Base-by-base conservation (phyloP, 2,888 invertebrate genomes). In the Aphrophora alni region DNA sequence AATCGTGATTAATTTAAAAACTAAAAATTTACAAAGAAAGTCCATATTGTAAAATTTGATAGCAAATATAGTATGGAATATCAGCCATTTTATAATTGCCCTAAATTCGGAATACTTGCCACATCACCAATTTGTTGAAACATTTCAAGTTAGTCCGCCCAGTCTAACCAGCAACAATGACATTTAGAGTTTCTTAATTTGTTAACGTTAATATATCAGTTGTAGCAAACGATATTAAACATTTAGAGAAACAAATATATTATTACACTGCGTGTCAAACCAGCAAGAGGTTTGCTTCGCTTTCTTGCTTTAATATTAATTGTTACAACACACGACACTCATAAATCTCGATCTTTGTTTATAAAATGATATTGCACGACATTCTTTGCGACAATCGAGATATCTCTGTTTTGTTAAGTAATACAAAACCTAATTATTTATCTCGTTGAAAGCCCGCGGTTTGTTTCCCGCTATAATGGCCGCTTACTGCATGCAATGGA, bases 391-490 rank as follows among this genome's bases (percentile, higher is more conserved):
- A 59, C 59, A 59, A 59, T 59, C 59, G 59, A n/a, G 59, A 59
- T 59, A 59, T 59, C 59, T 59, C 59, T 59, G 59, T 59, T n/a
- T 59, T 59, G 59, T 59, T 59, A 73, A 73, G 38, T 73, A 33
- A 38, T 73, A 38, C 38, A 73, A 73, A 73, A 73, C 33, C 59
- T 73, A 73, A 73, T 73, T 73, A 73, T 73, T 73, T 73, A 73
- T 73, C 73, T 38, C 24, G 10, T 14, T 26, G 71, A 28, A 71
- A 71, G 71, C 26, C 24, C 10, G 26, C 28, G 73, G 38, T 38
- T 73, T 73, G 73, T 73, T 73, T 73, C 73, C 71, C 17, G 28
- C 21, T 17, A 33, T 72, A 72, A 72, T 72, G 27, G 71, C 33
- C 73, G 33, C 73, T 24, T 73, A 28, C 73, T 38, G 28, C 38